Conservation (phyloP, 2,113 vertebrate species). For the Mola mola region DNA sequence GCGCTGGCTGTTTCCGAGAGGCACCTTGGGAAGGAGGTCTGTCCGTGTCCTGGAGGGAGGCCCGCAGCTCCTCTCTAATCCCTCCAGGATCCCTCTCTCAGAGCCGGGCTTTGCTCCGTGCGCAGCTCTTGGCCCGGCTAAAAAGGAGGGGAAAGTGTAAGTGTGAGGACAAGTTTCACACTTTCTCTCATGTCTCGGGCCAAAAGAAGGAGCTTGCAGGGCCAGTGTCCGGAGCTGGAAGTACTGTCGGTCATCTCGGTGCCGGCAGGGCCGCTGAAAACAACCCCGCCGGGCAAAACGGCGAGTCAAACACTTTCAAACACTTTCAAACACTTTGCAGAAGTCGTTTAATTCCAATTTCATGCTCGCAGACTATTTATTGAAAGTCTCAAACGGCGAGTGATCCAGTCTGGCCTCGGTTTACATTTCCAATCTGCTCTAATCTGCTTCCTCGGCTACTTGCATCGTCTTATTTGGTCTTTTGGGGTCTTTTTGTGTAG, state of each 20-base stretch:
- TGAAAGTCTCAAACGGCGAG: too few species aligned
- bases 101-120: slow-evolving; percentile 56
- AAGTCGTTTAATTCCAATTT: too few species aligned
- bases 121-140: slow-evolving; percentile 64
- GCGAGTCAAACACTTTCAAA: too few species aligned
- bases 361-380: too few species aligned
- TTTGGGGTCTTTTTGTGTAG: slow-evolving; percentile 13
- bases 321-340: too few species aligned
- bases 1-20: slow-evolving; percentile 12
- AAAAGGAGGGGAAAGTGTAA: too few species aligned
- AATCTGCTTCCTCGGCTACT: slow-evolving; percentile 9
- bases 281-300: too few species aligned
- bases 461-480: neutral
- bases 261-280: too few species aligned
- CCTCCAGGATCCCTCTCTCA: slow-evolving; percentile 59
- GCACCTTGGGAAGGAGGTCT: slow-evolving; percentile 46
- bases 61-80: slow-evolving; percentile 64
- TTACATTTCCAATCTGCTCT: slow-evolving; percentile 35
- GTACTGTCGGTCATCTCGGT: too few species aligned
- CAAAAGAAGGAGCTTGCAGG: slow-evolving; percentile 52
- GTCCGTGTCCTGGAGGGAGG: slow-evolving; percentile 55
- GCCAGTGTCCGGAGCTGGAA: slow-evolving; percentile 39
- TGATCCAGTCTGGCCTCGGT: neutral
- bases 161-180: slow-evolving; percentile 65
- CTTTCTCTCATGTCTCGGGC: slow-evolving; percentile 62